A percentile compares a stretch with the other conserved stretches of the same genome.
Evolutionary conservation across 2,797 vertebrate genomes (phyloP).

Genomic region (Peromyscus aztecus): DNA sequence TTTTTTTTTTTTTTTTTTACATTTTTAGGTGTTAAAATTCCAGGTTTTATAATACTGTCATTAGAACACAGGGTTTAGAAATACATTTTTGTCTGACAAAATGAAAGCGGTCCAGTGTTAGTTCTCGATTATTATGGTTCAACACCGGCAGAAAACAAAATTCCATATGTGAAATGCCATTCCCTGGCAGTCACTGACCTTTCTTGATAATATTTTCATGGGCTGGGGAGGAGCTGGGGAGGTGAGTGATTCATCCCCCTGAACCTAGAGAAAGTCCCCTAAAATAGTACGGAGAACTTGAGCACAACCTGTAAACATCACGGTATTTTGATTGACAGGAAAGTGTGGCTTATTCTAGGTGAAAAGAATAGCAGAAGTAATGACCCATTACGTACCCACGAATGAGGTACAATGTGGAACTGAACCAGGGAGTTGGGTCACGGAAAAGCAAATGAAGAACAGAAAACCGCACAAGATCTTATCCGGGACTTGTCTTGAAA

Average conservation of each 20-base stretch:
- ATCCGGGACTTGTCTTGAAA: not conserved
- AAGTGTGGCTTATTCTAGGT: not conserved
- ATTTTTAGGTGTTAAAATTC: not conserved
- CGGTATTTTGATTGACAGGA: not conserved
- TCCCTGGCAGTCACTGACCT: not conserved
- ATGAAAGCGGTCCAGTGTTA: not conserved
- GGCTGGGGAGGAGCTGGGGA: too few species aligned
- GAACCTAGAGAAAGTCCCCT: not conserved
- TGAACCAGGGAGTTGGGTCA: not conserved
- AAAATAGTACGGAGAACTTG: not conserved
- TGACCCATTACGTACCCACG: not conserved
- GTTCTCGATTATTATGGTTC: not conserved
- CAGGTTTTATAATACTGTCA: not conserved
- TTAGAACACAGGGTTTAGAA: slow-evolving; percentile 38
- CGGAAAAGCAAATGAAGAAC: not conserved
- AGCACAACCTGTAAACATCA: not conserved
- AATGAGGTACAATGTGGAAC: not conserved
- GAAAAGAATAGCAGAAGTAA: not conserved
- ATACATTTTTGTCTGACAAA: not conserved
- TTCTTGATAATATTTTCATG: not conserved
- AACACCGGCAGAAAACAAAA: not conserved
- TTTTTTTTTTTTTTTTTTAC: not conserved
- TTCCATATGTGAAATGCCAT: not conserved
- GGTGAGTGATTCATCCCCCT: not conserved
- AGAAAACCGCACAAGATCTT: not conserved